Percentiles rank a stretch among this genome's conserved stretches.
Conservation (phyloP, 2,797 vertebrate genomes). For the Smutsia gigantea region DNA sequence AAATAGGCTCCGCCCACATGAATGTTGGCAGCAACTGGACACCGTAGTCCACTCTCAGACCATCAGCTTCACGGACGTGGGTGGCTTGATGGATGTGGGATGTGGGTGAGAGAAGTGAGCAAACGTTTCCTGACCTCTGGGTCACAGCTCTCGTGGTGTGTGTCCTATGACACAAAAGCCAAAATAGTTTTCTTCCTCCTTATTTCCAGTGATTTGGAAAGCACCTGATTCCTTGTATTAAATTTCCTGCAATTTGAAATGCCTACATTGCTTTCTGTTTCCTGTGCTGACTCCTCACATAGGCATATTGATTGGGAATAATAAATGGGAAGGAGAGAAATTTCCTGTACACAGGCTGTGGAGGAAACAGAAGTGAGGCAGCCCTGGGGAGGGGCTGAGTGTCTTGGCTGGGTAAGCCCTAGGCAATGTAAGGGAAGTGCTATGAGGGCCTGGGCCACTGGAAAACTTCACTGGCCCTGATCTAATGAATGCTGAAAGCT, state of each 20-base stretch:
- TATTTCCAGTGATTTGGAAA: constrained; percentile 10
- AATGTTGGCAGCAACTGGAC: not conserved
- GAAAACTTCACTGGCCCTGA: not conserved
- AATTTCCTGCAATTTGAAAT: not conserved
- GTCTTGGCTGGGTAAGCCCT: not conserved
- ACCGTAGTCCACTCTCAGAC: not conserved
- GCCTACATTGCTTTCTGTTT: not conserved
- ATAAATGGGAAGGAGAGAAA: not conserved
- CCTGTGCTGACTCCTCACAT: not conserved
- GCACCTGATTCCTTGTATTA: not conserved
- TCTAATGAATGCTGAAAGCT: not conserved
- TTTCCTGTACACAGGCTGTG: not conserved
- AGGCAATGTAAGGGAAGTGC: not conserved
- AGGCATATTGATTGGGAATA: not conserved
- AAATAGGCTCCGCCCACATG: not conserved
- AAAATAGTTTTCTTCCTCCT: not conserved
- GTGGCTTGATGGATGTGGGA: not conserved
- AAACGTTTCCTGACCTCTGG: not conserved
- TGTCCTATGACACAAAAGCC: not conserved
- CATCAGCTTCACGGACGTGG: not conserved
- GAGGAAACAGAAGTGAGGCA: not conserved
- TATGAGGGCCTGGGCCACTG: not conserved
- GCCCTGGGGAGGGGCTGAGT: not conserved
- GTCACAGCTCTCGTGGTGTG: not conserved
- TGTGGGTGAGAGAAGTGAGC: not conserved